Percentiles rank a stretch among this genome's conserved stretches.
These are phyloP conservation scores for Protobothrops mucrosquamatus DNA, from an alignment of 2,113 vertebrate species.

Conservation along the genomic window DNA sequence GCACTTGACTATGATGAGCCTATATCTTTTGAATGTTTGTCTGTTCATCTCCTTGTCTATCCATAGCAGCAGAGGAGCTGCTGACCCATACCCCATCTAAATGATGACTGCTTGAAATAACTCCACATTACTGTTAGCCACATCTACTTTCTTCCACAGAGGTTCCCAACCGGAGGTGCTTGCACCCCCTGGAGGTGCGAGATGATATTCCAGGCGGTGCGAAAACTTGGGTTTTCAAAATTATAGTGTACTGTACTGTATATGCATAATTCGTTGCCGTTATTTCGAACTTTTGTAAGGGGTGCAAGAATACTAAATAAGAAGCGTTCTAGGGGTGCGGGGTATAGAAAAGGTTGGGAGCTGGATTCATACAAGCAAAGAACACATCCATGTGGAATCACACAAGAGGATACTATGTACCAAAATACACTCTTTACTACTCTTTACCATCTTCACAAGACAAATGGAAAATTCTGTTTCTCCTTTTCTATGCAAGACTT, in stretches of 20 bases:
- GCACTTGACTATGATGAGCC: background rate
- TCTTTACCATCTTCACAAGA: background rate
- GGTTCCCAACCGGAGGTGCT: too few relatives aligned
- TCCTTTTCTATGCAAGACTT: background rate
- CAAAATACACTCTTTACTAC: background rate
- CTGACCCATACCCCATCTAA: background rate
- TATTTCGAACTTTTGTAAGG: too few relatives aligned
- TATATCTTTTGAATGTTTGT: background rate
- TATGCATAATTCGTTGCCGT: too few relatives aligned
- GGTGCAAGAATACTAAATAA: too few relatives aligned
- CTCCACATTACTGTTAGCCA: background rate
- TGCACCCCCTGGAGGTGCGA: too few relatives aligned
- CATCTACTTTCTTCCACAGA: background rate
- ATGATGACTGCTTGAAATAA: background rate
- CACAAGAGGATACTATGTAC: background rate
- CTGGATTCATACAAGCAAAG: background rate
- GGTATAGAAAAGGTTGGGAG: too few relatives aligned
- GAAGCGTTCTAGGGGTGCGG: too few relatives aligned
- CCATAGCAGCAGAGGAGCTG: background rate
- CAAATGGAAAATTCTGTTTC: background rate
- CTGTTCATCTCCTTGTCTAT: background rate
- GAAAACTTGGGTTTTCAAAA: too few relatives aligned
- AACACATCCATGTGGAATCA: background rate
- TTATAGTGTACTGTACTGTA: too few relatives aligned
- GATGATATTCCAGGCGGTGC: too few relatives aligned